phyloP scores from a whole-genome alignment of 2,113 vertebrate genomes.

The Ia io region DNA sequence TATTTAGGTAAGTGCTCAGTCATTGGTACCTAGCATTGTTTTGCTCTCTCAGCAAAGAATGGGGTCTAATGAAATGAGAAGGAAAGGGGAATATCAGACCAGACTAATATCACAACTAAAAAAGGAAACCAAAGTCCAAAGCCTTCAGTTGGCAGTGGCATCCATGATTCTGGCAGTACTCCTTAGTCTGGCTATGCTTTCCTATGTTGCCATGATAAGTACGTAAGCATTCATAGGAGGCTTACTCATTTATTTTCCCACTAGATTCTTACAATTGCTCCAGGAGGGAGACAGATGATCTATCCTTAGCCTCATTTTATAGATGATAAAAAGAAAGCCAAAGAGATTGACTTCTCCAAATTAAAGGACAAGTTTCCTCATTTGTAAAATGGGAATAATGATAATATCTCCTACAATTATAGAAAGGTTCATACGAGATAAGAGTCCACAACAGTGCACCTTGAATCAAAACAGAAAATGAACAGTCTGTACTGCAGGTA shows the following conservation, averaged over 20 bases:
- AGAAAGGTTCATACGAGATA: not conserved
- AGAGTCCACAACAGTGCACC: not conserved
- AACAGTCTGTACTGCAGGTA: not conserved
- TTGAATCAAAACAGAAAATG: constrained; percentile 26
- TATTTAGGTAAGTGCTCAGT: not conserved
- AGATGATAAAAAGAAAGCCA: constrained; percentile 19
- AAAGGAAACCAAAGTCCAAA: not conserved
- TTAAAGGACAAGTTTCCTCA: not conserved
- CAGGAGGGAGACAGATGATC: not conserved
- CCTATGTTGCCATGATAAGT: not conserved
- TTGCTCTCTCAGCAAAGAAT: not conserved
- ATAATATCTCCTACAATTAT: not conserved
- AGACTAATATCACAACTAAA: not conserved
- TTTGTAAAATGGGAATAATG: not conserved
- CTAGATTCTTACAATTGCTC: not conserved
- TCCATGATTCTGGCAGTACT: not conserved
- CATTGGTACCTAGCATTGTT: constrained; percentile 19
- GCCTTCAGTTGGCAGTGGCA: not conserved
- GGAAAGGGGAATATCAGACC: not conserved
- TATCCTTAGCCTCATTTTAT: not conserved
- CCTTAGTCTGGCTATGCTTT: not conserved
- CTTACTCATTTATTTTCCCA: constrained; percentile 13
- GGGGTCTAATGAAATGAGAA: not conserved
- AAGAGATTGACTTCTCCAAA: constrained; percentile 1
- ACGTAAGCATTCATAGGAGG: not conserved